These are phyloP conservation scores for Sebastes itinus DNA, from an alignment of 2,797 vertebrate species.

Conservation along the genomic window DNA sequence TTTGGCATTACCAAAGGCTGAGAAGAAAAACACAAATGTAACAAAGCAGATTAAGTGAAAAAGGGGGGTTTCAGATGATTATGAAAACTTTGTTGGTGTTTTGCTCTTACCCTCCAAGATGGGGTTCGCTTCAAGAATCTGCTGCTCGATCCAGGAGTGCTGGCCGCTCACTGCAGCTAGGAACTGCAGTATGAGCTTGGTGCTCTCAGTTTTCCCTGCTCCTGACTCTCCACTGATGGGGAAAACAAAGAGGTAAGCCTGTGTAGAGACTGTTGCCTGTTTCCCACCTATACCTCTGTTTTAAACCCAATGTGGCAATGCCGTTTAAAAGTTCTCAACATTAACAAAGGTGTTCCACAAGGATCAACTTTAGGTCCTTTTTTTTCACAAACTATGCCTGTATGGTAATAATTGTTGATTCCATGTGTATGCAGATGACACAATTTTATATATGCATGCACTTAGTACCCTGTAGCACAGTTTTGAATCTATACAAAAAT, in stretches of 20 bases:
- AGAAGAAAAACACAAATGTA: not conserved
- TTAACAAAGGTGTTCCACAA: not conserved
- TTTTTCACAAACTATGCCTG: not conserved
- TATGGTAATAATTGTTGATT: not conserved
- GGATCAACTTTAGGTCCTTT: not conserved
- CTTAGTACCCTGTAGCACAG: not conserved
- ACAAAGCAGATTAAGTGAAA: not conserved
- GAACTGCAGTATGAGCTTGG: constrained; percentile 95
- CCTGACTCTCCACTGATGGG: constrained; percentile 93
- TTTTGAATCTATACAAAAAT: not conserved
- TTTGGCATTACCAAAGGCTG: constrained; percentile 98
- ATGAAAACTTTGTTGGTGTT: not conserved
- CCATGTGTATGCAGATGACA: not conserved
- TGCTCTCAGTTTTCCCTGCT: constrained; percentile 96
- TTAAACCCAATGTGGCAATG: not conserved
- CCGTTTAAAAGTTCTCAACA: not conserved
- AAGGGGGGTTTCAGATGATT: not conserved
- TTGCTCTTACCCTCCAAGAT: constrained; percentile 90
- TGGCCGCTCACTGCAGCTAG: constrained; percentile 93
- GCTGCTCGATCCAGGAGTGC: constrained; percentile 96
- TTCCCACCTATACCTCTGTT: not conserved
- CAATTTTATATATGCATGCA: not conserved
- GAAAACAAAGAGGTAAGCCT: not conserved
- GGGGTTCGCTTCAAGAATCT: constrained; percentile 95
- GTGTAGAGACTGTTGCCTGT: not conserved